Evolutionary conservation across 2,888 invertebrate genomes (phyloP).

Genomic region (Branchellion lobata): DNA sequence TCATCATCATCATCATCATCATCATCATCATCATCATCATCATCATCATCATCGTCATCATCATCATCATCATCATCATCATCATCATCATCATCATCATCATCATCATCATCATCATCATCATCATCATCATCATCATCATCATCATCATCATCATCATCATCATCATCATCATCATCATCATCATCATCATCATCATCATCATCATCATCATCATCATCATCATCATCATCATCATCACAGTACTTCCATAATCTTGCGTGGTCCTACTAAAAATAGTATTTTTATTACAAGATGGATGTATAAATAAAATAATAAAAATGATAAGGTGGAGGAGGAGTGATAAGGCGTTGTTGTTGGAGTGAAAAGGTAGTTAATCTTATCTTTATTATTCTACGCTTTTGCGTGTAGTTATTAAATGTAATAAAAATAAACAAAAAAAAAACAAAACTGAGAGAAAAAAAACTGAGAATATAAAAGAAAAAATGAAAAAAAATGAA

Average conservation of each 20-base stretch:
- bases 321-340: no score
- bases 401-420: no score
- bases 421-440: no score
- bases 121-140: conserved; percentile 40
- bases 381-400: no score
- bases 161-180: conserved; percentile 38
- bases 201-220: conserved; percentile 25
- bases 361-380: no score
- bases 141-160: conserved; percentile 37
- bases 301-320: no score
- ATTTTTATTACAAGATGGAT: no score
- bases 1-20: conserved; percentile 49
- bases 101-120: conserved; percentile 7
- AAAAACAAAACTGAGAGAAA: no score
- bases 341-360: no score
- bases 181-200: conserved; percentile 18
- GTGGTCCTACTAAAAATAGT: not conserved
- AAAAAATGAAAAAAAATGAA: no score
- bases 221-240: conserved; percentile 17
- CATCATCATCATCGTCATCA: conserved; percentile 16
- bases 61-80: conserved; percentile 34
- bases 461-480: no score
- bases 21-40: conserved; percentile 38
- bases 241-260: not conserved
- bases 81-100: conserved; percentile 16